Evolutionary conservation across 2,797 vertebrate genomes (phyloP), one percentile per base, ranked within the genome.

Genomic region (Gymnopithys bicolor): DNA sequence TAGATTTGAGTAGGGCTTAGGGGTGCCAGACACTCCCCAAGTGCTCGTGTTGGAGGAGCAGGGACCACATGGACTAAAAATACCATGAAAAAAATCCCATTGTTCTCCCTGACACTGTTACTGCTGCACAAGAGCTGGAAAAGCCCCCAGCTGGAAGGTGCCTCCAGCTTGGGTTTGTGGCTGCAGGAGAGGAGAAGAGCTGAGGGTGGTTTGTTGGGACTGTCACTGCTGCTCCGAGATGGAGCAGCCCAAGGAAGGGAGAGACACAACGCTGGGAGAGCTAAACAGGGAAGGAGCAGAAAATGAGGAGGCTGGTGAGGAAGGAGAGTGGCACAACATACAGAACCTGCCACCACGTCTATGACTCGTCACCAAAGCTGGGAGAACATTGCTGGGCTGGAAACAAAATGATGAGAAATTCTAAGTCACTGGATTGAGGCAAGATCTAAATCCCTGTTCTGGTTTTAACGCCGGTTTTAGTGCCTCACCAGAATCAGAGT

Each of bases 291-390:
- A 19, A 70, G 37, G 30, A 75, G 80, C 37, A 66, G 80, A 48
- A 49, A 82, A 33, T 0, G 1, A 73, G 73, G n/a, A 75, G 74
- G 78, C 67, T 28, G 71, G 56, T 22, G 67, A 89, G 19, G 60
- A 87, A 59, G 56, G 32, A n/a, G 43, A 92, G 89, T 41, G 89
- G 52, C 59, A 59, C 24, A 6, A 3, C 76, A 69, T 4, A 37
- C 9, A 59, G 35, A 73, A 45, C 43, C 48, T 67, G 86, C 39
- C 4, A 1, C 53, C 3, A 3, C 51, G 32, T 5, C 59, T 9
- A 6, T 0, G 0, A 28, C 60, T 87, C 3, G 0, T 5, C 14
- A 59, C 5, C 0, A 0, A 60, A 52, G 30, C 0, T 21, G 9
- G 30, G 56, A 62, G 27, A 77, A 68, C 11, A 7, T 8, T 30